Percentiles rank a stretch among this genome's conserved stretches.
phyloP scores from a whole-genome alignment of 2,113 vertebrate species.

The Acinonyx jubatus region DNA sequence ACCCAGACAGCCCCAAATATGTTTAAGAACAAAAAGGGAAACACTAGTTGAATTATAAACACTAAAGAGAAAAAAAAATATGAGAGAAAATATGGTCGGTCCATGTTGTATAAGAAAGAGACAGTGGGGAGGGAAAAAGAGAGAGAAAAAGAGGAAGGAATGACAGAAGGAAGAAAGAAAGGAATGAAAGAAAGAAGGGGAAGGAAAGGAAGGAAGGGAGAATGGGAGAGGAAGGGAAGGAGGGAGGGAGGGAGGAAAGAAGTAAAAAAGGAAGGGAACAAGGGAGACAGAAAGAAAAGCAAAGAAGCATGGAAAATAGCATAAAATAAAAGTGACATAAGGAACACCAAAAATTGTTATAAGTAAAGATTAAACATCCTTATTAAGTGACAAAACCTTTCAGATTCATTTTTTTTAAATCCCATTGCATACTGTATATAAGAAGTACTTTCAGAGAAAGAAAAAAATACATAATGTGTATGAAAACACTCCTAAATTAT shows the following conservation, averaged over 20 bases:
- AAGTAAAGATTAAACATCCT: background rate
- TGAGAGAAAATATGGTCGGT: background rate
- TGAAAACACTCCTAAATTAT: slow-evolving; percentile 38
- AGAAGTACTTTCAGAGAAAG: background rate
- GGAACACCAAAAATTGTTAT: background rate
- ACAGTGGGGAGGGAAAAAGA: background rate
- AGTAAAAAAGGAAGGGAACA: no score
- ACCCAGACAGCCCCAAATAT: background rate
- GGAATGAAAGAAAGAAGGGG: background rate
- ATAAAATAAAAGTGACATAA: background rate
- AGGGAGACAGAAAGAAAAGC: background rate
- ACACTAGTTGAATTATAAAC: background rate
- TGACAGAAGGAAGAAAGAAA: fast-evolving
- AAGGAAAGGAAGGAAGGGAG: no score
- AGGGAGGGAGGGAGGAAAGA: background rate
- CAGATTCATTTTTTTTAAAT: background rate
- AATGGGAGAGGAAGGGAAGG: background rate
- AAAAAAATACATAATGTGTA: background rate
- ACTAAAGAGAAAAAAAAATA: background rate
- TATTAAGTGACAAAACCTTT: slow-evolving; percentile 17
- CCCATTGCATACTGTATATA: background rate
- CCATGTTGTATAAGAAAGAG: background rate
- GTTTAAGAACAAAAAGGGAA: background rate
- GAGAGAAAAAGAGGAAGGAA: fast-evolving
- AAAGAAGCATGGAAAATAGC: background rate